Conservation (phyloP, 2,113 vertebrate genomes). For the Eulacestoma nigropectus region DNA sequence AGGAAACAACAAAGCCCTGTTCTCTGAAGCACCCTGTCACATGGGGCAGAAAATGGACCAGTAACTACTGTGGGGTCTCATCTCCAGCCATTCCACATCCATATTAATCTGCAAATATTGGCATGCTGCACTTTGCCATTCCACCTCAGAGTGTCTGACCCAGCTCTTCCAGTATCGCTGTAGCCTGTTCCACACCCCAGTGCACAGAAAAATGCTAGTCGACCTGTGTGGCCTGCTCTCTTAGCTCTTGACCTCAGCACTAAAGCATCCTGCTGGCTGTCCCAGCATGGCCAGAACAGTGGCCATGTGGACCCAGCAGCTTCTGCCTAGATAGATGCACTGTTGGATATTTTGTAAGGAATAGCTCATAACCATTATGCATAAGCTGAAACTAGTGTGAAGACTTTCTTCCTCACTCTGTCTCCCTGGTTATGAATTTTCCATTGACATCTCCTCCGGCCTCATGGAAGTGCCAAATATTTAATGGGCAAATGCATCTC, state of each 20-base stretch:
- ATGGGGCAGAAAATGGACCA: neutral
- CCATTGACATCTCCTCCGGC: neutral
- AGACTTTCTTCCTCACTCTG: neutral
- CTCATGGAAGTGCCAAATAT: neutral
- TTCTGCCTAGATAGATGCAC: neutral
- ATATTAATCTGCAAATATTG: neutral
- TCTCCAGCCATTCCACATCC: neutral
- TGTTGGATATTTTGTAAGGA: neutral
- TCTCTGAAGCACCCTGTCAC: neutral
- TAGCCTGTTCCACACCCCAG: neutral
- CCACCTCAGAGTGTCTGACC: neutral
- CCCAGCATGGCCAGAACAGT: neutral
- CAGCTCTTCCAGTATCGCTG: neutral
- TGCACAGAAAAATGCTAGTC: neutral
- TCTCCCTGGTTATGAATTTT: neutral
- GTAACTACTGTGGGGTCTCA: neutral
- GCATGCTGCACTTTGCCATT: neutral
- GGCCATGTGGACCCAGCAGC: neutral
- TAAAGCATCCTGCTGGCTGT: neutral
- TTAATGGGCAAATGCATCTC: neutral
- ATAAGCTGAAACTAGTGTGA: neutral
- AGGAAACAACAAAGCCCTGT: neutral
- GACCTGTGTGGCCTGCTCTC: neutral
- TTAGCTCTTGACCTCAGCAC: neutral
- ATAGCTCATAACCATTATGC: neutral